phyloP scores from a whole-genome alignment of 2,113 vertebrate genomes.

The Zosterops hypoxanthus region DNA sequence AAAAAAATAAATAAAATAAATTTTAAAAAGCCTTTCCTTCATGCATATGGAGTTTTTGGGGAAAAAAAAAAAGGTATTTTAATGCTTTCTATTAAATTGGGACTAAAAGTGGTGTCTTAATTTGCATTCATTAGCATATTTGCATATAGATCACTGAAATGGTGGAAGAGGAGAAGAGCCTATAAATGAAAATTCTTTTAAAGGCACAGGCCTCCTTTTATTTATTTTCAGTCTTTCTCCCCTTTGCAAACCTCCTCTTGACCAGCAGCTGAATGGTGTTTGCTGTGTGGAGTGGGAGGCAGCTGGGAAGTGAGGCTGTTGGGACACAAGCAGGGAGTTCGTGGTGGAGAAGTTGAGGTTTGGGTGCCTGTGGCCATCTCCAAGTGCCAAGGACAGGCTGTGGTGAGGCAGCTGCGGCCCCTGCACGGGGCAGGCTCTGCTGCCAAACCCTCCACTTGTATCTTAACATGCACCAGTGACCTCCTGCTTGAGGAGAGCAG shows the following conservation, averaged over 20 bases:
- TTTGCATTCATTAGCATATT: conserved; percentile 90
- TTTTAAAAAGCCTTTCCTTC: conserved; percentile 74
- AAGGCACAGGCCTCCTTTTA: conserved; percentile 77
- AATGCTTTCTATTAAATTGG: conserved; percentile 91
- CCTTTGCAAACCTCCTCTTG: neutral
- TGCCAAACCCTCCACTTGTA: neutral
- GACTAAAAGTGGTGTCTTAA: conserved; percentile 90
- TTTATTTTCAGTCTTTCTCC: neutral
- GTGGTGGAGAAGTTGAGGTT: neutral
- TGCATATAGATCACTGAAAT: conserved; percentile 89
- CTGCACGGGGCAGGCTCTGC: neutral
- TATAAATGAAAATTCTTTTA: conserved; percentile 88
- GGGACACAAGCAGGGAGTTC: neutral
- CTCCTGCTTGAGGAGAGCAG: neutral
- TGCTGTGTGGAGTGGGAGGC: rapidly evolving
- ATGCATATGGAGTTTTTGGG: conserved; percentile 83
- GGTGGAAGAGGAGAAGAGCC: conserved; percentile 84
- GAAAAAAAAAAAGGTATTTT: conserved; percentile 85
- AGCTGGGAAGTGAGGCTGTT: neutral
- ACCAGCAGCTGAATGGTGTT: neutral
- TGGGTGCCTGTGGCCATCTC: neutral
- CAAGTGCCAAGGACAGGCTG: neutral
- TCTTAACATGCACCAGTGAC: neutral
- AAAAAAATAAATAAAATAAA: conserved; percentile 75
- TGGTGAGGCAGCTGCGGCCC: neutral